These are phyloP conservation scores for Helicoverpa assulta DNA, from an alignment of 2,888 invertebrate genomes.

Conservation along the genomic window DNA sequence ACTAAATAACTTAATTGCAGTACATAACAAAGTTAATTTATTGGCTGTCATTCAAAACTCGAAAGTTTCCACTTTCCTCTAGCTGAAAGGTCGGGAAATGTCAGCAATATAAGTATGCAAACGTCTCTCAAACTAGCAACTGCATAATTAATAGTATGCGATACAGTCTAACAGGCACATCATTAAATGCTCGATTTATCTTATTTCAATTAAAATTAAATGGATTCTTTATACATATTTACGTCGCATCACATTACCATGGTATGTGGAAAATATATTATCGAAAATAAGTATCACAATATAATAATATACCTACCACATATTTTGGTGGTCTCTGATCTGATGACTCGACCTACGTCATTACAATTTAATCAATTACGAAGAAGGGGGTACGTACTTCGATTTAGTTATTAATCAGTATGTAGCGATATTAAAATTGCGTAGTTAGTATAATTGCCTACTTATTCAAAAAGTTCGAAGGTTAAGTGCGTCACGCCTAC, in stretches of 20 bases:
- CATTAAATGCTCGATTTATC: constrained; percentile 55
- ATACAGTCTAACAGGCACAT: constrained; percentile 46
- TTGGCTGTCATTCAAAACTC: constrained; percentile 45
- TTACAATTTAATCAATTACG: not conserved
- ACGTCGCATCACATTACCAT: constrained; percentile 8
- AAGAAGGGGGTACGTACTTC: not conserved
- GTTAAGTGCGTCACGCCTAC: constrained; percentile 26
- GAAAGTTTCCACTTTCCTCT: constrained; percentile 47
- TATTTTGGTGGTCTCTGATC: not conserved
- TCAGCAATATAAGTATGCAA: constrained; percentile 59
- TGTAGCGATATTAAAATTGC: constrained; percentile 26
- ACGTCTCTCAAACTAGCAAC: constrained; percentile 55
- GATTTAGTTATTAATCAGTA: constrained; percentile 11
- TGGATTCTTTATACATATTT: constrained; percentile 18
- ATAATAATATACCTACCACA: not conserved
- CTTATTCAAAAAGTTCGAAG: constrained; percentile 7
- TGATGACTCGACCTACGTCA: constrained; percentile 2
- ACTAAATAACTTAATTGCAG: constrained; percentile 41
- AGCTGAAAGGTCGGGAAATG: constrained; percentile 49
- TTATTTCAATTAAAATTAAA: constrained; percentile 46
- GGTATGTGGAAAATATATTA: not conserved
- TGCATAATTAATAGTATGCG: constrained; percentile 51
- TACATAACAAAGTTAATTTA: constrained; percentile 51
- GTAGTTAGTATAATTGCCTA: constrained; percentile 12
- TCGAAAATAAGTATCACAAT: too few relatives aligned